phyloP scores from a whole-genome alignment of 1,140 invertebrate genomes.

The Geopemphigus sp. region DNA sequence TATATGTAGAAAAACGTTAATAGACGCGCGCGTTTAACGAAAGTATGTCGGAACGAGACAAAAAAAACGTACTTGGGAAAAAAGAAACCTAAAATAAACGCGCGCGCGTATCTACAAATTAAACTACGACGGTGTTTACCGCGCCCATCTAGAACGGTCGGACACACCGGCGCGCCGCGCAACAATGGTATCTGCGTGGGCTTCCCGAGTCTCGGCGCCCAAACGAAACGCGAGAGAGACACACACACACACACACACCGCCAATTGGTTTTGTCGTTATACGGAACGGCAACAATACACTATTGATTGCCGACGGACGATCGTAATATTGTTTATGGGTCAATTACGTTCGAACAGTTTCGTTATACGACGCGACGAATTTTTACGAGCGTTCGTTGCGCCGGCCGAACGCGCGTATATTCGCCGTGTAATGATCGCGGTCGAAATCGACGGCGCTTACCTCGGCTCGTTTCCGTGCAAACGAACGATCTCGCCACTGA shows the following conservation, averaged over 20 bases:
- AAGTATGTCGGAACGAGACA: no score
- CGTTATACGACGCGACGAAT: no score
- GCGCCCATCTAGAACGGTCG: constrained; percentile 4
- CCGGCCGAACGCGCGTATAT: no score
- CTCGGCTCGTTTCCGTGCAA: no score
- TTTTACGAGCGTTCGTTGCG: no score
- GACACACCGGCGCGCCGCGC: neutral
- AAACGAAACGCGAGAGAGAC: neutral
- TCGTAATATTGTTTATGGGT: neutral
- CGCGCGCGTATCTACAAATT: neutral
- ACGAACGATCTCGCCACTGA: no score
- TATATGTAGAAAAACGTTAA: no score
- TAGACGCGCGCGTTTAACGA: no score
- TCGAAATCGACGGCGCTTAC: no score
- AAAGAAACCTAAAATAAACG: neutral
- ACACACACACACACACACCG: neutral
- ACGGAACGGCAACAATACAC: neutral
- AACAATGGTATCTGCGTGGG: constrained; percentile 34
- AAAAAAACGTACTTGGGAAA: neutral
- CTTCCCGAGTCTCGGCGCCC: neutral
- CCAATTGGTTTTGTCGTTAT: neutral
- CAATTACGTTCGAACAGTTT: neutral
- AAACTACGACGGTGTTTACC: constrained; percentile 2
- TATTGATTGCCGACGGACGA: neutral
- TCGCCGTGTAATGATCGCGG: no score